phyloP scores from a whole-genome alignment of 1,140 invertebrate genomes.

The Arctopsyche grandis region DNA sequence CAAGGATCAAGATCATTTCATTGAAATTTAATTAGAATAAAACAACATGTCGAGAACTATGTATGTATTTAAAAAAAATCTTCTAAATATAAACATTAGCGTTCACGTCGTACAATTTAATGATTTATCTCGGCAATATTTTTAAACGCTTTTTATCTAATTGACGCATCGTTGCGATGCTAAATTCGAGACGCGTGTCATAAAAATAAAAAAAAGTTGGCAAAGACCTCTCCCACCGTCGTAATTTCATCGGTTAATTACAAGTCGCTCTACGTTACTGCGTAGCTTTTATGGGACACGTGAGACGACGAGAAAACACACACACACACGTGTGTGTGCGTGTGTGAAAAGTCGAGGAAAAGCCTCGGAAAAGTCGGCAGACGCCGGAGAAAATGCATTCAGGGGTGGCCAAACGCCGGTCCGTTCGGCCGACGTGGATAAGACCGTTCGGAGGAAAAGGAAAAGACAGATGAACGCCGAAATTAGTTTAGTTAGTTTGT shows the following conservation, averaged over 20 bases:
- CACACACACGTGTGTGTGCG: neutral
- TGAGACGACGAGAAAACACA: neutral
- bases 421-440: neutral
- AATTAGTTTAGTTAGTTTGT: constrained; percentile 51
- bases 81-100: too few species aligned
- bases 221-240: constrained; percentile 24
- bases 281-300: constrained; percentile 39
- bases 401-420: neutral
- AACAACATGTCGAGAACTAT: too few species aligned
- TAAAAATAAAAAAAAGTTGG: constrained; percentile 37
- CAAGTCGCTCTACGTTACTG: constrained; percentile 10
- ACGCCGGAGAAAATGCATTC: neutral
- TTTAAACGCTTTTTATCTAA: constrained; percentile 23
- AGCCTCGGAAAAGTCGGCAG: neutral
- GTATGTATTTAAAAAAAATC: too few species aligned
- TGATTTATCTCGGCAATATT: constrained; percentile 1
- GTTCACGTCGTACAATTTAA: neutral
- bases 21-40: too few species aligned
- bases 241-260: constrained; percentile 48
- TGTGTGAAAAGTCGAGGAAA: neutral
- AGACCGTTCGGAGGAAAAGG: constrained; percentile 20
- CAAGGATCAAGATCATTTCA: too few species aligned
- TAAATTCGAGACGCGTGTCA: constrained; percentile 14
- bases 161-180: constrained; percentile 16
- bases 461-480: constrained; percentile 50